These are phyloP conservation scores for Drosophila carrolli DNA, from an alignment of 1,140 invertebrate species.

Conservation along the genomic window DNA sequence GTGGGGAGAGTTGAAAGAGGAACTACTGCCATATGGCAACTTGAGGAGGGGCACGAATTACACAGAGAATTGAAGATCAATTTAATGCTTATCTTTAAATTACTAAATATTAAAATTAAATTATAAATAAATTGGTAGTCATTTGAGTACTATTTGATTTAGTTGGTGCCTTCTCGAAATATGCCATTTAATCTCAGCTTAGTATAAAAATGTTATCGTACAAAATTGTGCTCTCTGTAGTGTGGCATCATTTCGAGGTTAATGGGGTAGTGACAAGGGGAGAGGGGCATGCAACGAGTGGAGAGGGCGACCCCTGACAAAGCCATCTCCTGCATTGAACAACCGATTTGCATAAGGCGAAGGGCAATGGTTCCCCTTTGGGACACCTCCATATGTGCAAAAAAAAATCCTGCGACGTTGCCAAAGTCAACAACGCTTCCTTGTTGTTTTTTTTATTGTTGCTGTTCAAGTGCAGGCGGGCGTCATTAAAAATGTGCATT, in stretches of 20 bases:
- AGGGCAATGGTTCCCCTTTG: conserved; percentile 48
- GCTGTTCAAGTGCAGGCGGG: conserved; percentile 67
- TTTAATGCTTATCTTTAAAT: too few species aligned
- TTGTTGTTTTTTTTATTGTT: conserved; percentile 49
- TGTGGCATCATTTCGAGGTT: conserved; percentile 58
- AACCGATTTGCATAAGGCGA: conserved; percentile 74
- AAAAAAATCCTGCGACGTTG: conserved; percentile 41
- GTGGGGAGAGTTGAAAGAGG: conserved; percentile 21
- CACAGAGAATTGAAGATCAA: neutral
- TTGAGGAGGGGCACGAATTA: conserved; percentile 7
- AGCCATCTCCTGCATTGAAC: conserved; percentile 59
- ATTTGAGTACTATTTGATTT: too few species aligned
- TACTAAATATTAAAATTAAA: too few species aligned
- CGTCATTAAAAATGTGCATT: conserved; percentile 82
- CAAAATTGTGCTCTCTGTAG: conserved; percentile 5
- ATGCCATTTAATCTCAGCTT: neutral
- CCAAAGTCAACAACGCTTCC: conserved; percentile 63
- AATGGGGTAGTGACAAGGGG: conserved; percentile 49
- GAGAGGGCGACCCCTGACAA: conserved; percentile 13
- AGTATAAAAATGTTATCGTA: neutral
- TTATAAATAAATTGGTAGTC: too few species aligned
- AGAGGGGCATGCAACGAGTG: neutral
- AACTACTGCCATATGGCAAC: conserved; percentile 56
- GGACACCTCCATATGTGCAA: conserved; percentile 30
- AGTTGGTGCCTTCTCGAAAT: too few species aligned